A percentile compares a stretch with the other conserved stretches of the same genome.
These are phyloP conservation scores for Centropus bengalensis DNA, from an alignment of 2,113 vertebrate genomes.

Conservation along the genomic window DNA sequence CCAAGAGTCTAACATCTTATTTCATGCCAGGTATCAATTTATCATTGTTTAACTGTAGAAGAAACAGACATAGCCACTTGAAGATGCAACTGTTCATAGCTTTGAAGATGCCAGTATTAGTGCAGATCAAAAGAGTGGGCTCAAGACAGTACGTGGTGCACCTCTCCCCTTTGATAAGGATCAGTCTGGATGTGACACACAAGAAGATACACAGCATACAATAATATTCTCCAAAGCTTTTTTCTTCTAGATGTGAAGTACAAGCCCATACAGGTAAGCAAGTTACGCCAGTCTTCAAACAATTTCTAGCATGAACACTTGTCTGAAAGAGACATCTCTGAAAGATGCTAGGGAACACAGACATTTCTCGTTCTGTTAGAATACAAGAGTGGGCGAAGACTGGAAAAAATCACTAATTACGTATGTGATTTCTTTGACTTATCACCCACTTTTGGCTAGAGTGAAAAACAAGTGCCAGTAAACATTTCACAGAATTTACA, in stretches of 20 bases:
- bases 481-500: slow-evolving; percentile 3
- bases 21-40: background rate
- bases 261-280: background rate
- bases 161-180: background rate
- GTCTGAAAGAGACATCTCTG: background rate
- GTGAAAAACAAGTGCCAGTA: background rate
- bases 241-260: background rate
- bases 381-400: background rate
- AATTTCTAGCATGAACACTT: background rate
- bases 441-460: background rate
- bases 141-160: background rate
- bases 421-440: background rate
- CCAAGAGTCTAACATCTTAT: background rate
- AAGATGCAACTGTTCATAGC: background rate
- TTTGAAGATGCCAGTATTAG: background rate
- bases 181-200: background rate
- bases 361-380: background rate
- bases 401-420: background rate
- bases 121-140: background rate
- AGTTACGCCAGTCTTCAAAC: background rate
- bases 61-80: background rate
- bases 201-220: background rate
- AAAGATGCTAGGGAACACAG: background rate
- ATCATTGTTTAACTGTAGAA: background rate
- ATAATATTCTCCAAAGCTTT: background rate